Percentiles rank a stretch among this genome's conserved stretches.
These are phyloP conservation scores for Gastrophryne carolinensis DNA, from an alignment of 2,797 vertebrate species.

Conservation along the genomic window DNA sequence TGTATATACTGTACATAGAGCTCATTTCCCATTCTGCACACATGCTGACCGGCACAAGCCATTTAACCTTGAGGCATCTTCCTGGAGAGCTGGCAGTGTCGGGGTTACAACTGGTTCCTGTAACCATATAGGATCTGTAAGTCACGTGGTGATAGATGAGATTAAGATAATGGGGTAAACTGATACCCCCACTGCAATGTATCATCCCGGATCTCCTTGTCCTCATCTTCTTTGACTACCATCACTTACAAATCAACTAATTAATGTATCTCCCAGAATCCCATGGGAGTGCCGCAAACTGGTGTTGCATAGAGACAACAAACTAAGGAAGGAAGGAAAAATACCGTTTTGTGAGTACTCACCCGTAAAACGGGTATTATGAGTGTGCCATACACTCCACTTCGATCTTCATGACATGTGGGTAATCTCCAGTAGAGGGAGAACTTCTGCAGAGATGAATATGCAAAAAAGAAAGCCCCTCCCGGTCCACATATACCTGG, in stretches of 20 bases:
- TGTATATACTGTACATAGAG: not conserved
- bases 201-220: not conserved
- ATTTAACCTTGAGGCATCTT: not conserved
- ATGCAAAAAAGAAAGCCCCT: too few relatives aligned
- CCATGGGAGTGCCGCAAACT: not conserved
- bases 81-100: not conserved
- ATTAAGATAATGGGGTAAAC: not conserved
- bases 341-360: too few relatives aligned
- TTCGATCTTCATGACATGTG: too few relatives aligned
- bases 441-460: too few relatives aligned
- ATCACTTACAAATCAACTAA: slow-evolving; percentile 1
- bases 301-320: slow-evolving; percentile 17
- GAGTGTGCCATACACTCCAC: too few relatives aligned
- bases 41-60: not conserved
- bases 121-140: not conserved
- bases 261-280: slow-evolving; percentile 25
- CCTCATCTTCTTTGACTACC: not conserved
- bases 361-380: too few relatives aligned
- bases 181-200: not conserved
- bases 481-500: too few relatives aligned
- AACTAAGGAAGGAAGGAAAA: not conserved
- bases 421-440: too few relatives aligned
- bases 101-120: not conserved
- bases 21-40: not conserved
- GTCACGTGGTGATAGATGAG: not conserved